These are phyloP conservation scores for Ceratosolen fusciceps DNA, from an alignment of 1,140 invertebrate genomes.

Conservation along the genomic window DNA sequence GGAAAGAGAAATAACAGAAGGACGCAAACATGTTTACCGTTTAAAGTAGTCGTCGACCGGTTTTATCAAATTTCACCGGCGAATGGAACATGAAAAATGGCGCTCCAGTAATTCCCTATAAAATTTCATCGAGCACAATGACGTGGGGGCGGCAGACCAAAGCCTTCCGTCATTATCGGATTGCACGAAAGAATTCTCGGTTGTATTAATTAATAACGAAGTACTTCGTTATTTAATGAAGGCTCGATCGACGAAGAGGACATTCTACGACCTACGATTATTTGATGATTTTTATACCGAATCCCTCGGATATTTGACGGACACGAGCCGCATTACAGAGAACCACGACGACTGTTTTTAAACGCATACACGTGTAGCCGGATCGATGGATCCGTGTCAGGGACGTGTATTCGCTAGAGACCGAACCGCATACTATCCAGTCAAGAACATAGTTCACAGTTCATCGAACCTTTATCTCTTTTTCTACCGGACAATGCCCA, in stretches of 20 bases:
- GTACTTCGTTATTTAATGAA: too few relatives aligned
- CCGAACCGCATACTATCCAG: background rate
- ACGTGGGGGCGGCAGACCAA: too few relatives aligned
- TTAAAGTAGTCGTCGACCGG: too few relatives aligned
- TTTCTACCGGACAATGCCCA: background rate
- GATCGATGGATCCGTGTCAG: constrained; percentile 42
- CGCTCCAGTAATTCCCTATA: too few relatives aligned
- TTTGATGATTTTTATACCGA: constrained; percentile 13
- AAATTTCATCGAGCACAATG: too few relatives aligned
- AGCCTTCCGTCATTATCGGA: too few relatives aligned
- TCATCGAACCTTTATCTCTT: constrained; percentile 25
- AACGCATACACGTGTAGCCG: background rate
- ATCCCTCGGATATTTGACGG: background rate
- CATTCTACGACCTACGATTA: too few relatives aligned
- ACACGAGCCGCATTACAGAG: background rate
- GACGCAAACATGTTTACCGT: background rate
- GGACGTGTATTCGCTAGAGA: constrained; percentile 44
- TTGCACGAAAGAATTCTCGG: too few relatives aligned
- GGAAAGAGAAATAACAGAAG: background rate
- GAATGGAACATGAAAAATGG: too few relatives aligned
- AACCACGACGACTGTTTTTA: background rate
- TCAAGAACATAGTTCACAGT: constrained; percentile 47
- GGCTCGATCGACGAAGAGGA: too few relatives aligned
- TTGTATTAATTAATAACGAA: too few relatives aligned
- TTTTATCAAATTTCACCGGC: too few relatives aligned